These are phyloP conservation scores for Aeoliscus strigatus DNA, from an alignment of 2,797 vertebrate genomes.

Conservation along the genomic window DNA sequence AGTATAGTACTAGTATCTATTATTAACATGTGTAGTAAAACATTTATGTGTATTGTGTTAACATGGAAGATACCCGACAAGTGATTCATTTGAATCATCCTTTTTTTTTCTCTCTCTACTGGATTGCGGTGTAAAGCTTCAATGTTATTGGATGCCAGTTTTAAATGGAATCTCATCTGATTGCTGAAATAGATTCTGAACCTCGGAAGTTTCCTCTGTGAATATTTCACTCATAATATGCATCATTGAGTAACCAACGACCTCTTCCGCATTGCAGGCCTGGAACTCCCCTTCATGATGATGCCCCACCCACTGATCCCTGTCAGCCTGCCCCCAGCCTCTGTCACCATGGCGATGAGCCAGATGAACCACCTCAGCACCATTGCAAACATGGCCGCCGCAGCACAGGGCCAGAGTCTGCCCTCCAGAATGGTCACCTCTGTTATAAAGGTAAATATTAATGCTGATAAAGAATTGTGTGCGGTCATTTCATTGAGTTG, in stretches of 20 bases:
- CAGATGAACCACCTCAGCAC: constrained; percentile 99
- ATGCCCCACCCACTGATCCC: constrained; percentile 99
- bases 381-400: constrained; percentile 98
- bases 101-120: constrained; percentile 32
- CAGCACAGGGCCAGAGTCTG: constrained; percentile 94
- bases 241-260: constrained; percentile 64
- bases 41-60: constrained; percentile 71
- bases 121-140: constrained; percentile 43
- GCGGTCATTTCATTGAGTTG: not conserved
- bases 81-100: constrained; percentile 57
- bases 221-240: constrained; percentile 50
- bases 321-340: constrained; percentile 98
- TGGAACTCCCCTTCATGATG: constrained; percentile 99
- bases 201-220: constrained; percentile 51
- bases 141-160: constrained; percentile 52
- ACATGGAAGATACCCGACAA: constrained; percentile 53
- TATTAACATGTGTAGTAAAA: constrained; percentile 73
- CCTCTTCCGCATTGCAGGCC: constrained; percentile 74
- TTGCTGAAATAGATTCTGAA: constrained; percentile 41
- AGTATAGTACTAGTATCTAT: constrained; percentile 63
- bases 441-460: constrained; percentile 94
- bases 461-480: constrained; percentile 7
- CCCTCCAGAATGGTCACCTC: constrained; percentile 97
- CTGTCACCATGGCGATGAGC: constrained; percentile 99
- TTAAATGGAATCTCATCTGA: constrained; percentile 47